Evolutionary conservation across 1,140 invertebrate species (phyloP), one percentile per base, ranked within the genome.

Genomic region (Calephelis virginiensis): DNA sequence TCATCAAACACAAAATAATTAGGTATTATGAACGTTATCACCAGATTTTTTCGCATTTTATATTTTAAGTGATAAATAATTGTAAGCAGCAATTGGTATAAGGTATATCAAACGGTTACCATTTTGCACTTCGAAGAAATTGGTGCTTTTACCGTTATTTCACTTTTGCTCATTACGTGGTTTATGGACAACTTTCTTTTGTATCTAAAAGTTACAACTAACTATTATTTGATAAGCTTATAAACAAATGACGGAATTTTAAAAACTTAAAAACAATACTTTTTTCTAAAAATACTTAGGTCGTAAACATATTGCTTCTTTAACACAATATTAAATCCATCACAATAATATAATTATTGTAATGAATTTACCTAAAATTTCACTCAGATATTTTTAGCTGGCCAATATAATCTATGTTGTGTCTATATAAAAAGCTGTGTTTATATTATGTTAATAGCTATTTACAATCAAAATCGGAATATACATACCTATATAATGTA

Each of bases 391-490:
- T 53, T 53, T 53, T 53, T 28, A 53, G 28, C 17, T 17, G 50
- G 50, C 50, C 50, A 17, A 10, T 53, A 17, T 53, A 43, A 43
- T 43, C 40, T 53, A 53, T 17, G 8, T 17, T 14, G 50, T 53
- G 50, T 53, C 14, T 53, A 53, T 53, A 28, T 53, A 53, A 53
- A 53, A 53, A 53, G 50, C 50, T 14, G 50, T 53, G 50, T 28
- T 28, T 28, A 53, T 53, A 53, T 53, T 53, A 53, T 53, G 14
- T 43, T 43, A 28, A 53, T 53, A 17, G 28, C 11, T 53, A 53
- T 53, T 53, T 53, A 53, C 50, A 53, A 53, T 53, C 17, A 53
- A 17, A 53, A 17, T 17, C 50, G 50, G 50, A 53, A 53, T 53
- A 53, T 53, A 53, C 17, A 28, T 53, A 53, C 17, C 50, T 53